Percentiles rank a stretch among this genome's conserved stretches.
Evolutionary conservation across 1,140 invertebrate genomes (phyloP).

Genomic region (Dreissena rostriformis): DNA sequence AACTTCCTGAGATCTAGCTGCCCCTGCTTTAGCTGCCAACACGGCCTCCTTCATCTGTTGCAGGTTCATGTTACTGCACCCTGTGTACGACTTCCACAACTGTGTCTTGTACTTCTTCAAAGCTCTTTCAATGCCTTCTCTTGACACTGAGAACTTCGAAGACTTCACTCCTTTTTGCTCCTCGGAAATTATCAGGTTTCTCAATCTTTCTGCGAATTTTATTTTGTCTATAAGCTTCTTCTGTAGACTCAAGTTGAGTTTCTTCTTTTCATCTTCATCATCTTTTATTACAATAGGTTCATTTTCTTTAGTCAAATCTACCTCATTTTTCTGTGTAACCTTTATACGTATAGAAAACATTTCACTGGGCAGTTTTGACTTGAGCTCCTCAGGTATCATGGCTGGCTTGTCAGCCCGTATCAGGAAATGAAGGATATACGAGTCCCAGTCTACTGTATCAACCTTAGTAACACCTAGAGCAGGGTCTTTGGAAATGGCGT

Average conservation of each 20-base stretch:
- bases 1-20: neutral
- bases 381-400: constrained; percentile 73
- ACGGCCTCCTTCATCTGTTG: constrained; percentile 43
- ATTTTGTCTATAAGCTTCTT: constrained; percentile 54
- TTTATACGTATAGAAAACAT: constrained; percentile 74
- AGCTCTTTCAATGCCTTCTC: constrained; percentile 53
- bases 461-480: neutral
- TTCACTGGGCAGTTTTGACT: constrained; percentile 67
- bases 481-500: constrained; percentile 46
- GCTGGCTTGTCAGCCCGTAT: constrained; percentile 72
- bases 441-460: constrained; percentile 55
- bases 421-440: constrained; percentile 70
- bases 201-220: constrained; percentile 54
- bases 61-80: constrained; percentile 28
- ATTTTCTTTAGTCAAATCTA: constrained; percentile 33
- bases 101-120: constrained; percentile 54
- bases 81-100: constrained; percentile 54
- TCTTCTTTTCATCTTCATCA: constrained; percentile 42
- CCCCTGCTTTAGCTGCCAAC: constrained; percentile 22
- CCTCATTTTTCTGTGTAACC: constrained; percentile 50
- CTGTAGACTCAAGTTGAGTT: constrained; percentile 27
- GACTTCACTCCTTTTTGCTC: constrained; percentile 32
- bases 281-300: neutral
- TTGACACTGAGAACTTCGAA: constrained; percentile 39
- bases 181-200: constrained; percentile 31